A percentile compares a stretch with the other conserved stretches of the same genome.
Conservation (phyloP, 1,140 invertebrate species). For the Pseudomyrmex cubaensis region DNA sequence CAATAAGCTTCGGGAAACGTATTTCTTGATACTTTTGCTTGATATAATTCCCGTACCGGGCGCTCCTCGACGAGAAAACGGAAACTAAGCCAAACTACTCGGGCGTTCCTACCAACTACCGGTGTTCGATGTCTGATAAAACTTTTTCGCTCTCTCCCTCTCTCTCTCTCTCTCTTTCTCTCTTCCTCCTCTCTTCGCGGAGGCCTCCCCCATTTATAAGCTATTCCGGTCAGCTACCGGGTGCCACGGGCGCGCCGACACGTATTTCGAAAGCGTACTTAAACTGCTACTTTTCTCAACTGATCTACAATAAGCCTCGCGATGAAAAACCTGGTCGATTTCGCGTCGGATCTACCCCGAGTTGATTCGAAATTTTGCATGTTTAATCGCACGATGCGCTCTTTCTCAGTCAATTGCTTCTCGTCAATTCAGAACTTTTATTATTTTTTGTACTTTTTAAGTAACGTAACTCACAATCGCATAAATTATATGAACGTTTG, state of each 20-base stretch:
- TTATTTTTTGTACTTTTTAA: too few species aligned
- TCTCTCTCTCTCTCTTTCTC: slow-evolving; percentile 59
- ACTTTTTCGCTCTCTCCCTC: slow-evolving; percentile 70
- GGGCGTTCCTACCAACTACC: slow-evolving; percentile 67
- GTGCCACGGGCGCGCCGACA: slow-evolving; percentile 69
- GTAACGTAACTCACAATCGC: too few species aligned
- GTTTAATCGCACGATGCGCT: not conserved
- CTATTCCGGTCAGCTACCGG: slow-evolving; percentile 71
- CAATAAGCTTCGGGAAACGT: slow-evolving; percentile 79
- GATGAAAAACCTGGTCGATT: slow-evolving; percentile 65
- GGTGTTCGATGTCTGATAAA: slow-evolving; percentile 79
- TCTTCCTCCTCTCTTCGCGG: slow-evolving; percentile 18
- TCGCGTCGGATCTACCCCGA: slow-evolving; percentile 60
- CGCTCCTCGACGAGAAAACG: slow-evolving; percentile 57
- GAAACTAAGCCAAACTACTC: slow-evolving; percentile 81
- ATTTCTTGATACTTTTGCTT: slow-evolving; percentile 81
- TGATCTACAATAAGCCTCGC: slow-evolving; percentile 68
- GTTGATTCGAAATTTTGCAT: slow-evolving; percentile 14
- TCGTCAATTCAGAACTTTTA: too few species aligned
- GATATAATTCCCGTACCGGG: slow-evolving; percentile 76
- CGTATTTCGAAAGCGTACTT: slow-evolving; percentile 63
- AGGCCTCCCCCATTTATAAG: slow-evolving; percentile 66
- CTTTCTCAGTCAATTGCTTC: not conserved
- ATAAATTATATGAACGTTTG: too few species aligned
- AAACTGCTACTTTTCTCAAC: slow-evolving; percentile 60